These are phyloP conservation scores for Muraenolepis orangiensis DNA, from an alignment of 2,797 vertebrate species.

Conservation along the genomic window DNA sequence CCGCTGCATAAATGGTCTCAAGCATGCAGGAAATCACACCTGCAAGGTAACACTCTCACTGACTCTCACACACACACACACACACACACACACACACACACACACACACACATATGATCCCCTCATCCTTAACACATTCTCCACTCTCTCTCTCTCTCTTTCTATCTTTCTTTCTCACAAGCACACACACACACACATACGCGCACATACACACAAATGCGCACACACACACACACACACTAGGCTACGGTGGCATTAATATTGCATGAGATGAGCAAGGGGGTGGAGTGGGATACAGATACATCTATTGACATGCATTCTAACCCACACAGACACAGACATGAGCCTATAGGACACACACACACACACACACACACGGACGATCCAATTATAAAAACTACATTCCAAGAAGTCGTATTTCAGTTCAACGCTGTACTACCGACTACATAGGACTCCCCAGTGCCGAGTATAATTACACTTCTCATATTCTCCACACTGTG, in stretches of 20 bases:
- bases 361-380: background rate
- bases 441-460: background rate
- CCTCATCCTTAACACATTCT: background rate
- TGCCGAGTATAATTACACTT: background rate
- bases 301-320: conserved; percentile 34
- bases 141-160: too few species aligned
- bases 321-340: conserved; percentile 17
- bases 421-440: too few species aligned
- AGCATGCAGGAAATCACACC: background rate
- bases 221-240: conserved; percentile 10
- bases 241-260: conserved; percentile 37
- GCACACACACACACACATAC: conserved; percentile 1
- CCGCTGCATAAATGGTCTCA: conserved; percentile 31
- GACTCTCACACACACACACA: background rate
- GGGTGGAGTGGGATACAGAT: conserved; percentile 35
- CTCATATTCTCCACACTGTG: background rate
- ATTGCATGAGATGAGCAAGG: conserved; percentile 41
- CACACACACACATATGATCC: background rate
- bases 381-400: too few species aligned
- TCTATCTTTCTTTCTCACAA: background rate
- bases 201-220: conserved; percentile 25
- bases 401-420: too few species aligned
- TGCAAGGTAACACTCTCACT: background rate
- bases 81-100: background rate
- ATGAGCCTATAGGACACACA: conserved; percentile 1